A percentile compares a stretch with the other conserved stretches of the same genome.
Evolutionary conservation across 2,797 vertebrate species (phyloP).

Genomic region (Coranthus polyacanthus): DNA sequence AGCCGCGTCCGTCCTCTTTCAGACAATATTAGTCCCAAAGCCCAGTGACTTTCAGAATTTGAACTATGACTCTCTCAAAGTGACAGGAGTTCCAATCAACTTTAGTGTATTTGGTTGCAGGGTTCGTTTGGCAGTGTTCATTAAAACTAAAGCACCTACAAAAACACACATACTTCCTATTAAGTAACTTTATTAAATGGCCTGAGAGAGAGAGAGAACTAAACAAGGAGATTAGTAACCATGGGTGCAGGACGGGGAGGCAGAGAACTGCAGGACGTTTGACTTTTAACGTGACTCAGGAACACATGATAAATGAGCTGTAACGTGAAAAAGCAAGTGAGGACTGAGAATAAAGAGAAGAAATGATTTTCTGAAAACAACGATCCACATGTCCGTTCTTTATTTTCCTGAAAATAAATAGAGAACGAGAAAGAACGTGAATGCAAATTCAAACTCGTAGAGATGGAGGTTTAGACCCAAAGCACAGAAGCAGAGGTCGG

Average conservation of each 20-base stretch:
- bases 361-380: not conserved
- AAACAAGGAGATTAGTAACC: conserved; percentile 65
- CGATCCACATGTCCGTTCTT: too few species aligned
- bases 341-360: not conserved
- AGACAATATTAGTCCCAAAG: too few species aligned
- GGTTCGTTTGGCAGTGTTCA: not conserved
- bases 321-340: not conserved
- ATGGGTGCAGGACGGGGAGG: conserved; percentile 37
- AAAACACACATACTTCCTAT: conserved; percentile 20
- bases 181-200: conserved; percentile 62
- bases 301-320: conserved; percentile 12
- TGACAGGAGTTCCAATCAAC: not conserved
- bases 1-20: too few species aligned
- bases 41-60: too few species aligned
- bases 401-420: too few species aligned
- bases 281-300: conserved; percentile 17
- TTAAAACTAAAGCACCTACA: conserved; percentile 13
- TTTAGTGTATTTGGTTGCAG: too few species aligned
- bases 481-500: too few species aligned
- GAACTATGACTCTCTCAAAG: too few species aligned
- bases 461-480: too few species aligned
- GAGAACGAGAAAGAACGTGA: not conserved
- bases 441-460: not conserved
- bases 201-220: conserved; percentile 44
- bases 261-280: conserved; percentile 35